These are phyloP conservation scores for Monarcha castaneiventris DNA, from an alignment of 2,113 vertebrate species.

Conservation along the genomic window DNA sequence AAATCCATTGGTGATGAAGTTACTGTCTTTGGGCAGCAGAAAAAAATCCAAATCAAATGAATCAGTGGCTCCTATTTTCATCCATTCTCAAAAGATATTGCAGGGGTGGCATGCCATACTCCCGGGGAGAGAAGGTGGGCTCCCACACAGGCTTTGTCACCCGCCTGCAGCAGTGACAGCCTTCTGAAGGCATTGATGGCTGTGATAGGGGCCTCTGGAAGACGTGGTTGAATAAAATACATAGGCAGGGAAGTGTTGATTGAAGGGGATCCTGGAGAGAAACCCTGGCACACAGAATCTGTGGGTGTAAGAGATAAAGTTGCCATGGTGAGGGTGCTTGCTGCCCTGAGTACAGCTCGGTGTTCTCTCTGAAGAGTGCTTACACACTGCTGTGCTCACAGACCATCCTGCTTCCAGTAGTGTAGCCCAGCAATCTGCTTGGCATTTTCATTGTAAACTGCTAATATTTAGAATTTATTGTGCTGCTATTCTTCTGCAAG, in stretches of 20 bases:
- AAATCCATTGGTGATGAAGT: neutral
- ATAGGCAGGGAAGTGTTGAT: constrained; percentile 21
- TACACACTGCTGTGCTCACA: neutral
- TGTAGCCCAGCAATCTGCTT: neutral
- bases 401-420: neutral
- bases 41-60: neutral
- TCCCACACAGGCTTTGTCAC: neutral
- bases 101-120: neutral
- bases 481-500: neutral
- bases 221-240: neutral
- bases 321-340: constrained; percentile 54
- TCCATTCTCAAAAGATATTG: neutral
- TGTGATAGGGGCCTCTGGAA: neutral
- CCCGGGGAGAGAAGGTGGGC: neutral
- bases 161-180: neutral
- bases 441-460: neutral
- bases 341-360: neutral
- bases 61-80: neutral
- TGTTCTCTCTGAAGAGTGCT: neutral
- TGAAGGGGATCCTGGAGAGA: constrained; percentile 44
- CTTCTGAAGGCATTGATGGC: neutral
- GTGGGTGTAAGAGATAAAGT: constrained; percentile 60
- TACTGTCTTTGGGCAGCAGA: neutral
- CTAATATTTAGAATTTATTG: neutral
- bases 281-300: constrained; percentile 1